Conservation (phyloP, 2,113 vertebrate species). For the Strigops habroptila region DNA sequence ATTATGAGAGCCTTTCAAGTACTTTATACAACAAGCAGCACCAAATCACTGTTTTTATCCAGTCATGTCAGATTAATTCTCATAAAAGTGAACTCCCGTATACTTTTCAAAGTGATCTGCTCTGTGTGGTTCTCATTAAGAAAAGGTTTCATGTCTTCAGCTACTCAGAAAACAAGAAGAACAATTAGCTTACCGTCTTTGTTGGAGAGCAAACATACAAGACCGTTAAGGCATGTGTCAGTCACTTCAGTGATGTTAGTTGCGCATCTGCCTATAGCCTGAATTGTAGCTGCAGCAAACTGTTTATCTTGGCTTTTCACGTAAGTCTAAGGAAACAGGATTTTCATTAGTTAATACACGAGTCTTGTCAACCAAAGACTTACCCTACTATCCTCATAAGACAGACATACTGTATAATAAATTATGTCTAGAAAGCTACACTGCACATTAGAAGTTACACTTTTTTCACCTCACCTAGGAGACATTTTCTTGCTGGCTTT, state of each 20-base stretch:
- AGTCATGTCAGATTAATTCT: not conserved
- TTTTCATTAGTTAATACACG: not conserved
- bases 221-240: constrained; percentile 91
- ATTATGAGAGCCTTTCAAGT: not conserved
- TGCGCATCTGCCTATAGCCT: constrained; percentile 94
- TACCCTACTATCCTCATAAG: not conserved
- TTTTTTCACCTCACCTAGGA: not conserved
- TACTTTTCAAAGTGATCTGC: not conserved
- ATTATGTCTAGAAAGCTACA: not conserved
- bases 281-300: constrained; percentile 94
- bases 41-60: not conserved
- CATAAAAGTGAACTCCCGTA: not conserved
- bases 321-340: constrained; percentile 82
- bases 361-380: not conserved
- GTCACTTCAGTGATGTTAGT: constrained; percentile 93
- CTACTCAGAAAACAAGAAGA: not conserved
- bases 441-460: not conserved
- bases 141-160: not conserved
- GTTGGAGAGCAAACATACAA: constrained; percentile 93
- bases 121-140: not conserved
- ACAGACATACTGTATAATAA: not conserved
- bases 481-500: not conserved
- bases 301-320: constrained; percentile 97
- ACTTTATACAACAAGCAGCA: not conserved
- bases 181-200: constrained; percentile 84